Evolutionary conservation across 2,797 vertebrate species (phyloP).

Genomic region (Spinus olivaceus): DNA sequence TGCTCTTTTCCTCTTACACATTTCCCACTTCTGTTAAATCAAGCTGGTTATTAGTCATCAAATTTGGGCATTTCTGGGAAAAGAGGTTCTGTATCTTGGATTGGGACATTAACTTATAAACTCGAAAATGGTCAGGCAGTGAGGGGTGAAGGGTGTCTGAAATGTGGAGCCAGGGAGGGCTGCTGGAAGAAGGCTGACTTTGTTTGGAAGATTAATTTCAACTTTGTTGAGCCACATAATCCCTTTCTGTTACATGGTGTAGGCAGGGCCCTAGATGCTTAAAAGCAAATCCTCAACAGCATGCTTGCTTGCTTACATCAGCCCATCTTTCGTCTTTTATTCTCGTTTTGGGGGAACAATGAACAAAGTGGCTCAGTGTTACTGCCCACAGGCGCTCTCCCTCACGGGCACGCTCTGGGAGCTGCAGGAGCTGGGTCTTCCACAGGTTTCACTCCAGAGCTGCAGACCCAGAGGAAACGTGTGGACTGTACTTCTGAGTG

Average conservation of each 20-base stretch:
- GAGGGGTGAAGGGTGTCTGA: conserved; percentile 32
- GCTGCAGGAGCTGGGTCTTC: neutral
- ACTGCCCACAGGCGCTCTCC: neutral
- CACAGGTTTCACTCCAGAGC: neutral
- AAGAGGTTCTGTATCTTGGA: neutral
- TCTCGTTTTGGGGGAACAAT: conserved; percentile 69
- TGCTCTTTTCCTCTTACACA: neutral
- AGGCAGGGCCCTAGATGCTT: conserved; percentile 68
- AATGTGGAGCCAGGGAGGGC: neutral
- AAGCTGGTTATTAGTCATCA: neutral
- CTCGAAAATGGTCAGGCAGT: neutral
- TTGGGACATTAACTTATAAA: neutral
- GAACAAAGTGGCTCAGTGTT: conserved; percentile 78
- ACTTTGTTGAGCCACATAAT: conserved; percentile 72
- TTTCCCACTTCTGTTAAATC: conserved; percentile 1
- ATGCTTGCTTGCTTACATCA: conserved; percentile 77
- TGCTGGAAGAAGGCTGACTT: conserved; percentile 72
- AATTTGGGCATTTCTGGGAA: conserved; percentile 8
- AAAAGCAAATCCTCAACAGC: conserved; percentile 72
- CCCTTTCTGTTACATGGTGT: conserved; percentile 70
- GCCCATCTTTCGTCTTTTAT: conserved; percentile 50
- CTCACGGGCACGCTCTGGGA: rapidly evolving
- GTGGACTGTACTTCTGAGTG: neutral
- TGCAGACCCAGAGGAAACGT: neutral
- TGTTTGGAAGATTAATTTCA: conserved; percentile 72